Conservation (phyloP, 2,888 invertebrate species). For the Hydrotaea diabolus region DNA sequence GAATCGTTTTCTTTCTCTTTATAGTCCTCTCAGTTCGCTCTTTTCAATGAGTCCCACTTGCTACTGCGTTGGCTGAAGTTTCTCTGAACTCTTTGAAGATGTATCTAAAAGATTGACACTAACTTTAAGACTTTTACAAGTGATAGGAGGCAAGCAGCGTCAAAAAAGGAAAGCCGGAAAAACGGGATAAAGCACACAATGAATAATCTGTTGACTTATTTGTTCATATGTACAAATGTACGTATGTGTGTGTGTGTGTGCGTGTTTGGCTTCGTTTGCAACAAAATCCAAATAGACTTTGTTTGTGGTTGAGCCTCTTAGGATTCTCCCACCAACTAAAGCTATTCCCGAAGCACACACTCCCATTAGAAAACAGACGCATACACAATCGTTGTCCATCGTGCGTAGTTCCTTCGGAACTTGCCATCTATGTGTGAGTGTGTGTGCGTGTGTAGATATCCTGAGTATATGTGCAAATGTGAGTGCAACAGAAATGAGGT, state of each 20-base stretch:
- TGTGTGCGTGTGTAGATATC: not conserved
- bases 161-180: not conserved
- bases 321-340: not conserved
- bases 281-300: not conserved
- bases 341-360: not conserved
- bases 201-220: not conserved
- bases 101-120: conserved; percentile 17
- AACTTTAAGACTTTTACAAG: not conserved
- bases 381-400: not conserved
- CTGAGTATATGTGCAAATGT: no score
- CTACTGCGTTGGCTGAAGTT: not conserved
- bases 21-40: not conserved
- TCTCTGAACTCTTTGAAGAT: not conserved
- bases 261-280: not conserved
- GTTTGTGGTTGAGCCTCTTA: not conserved
- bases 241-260: no score
- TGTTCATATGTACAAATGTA: no score
- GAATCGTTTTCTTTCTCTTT: not conserved
- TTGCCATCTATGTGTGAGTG: not conserved
- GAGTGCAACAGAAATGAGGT: not conserved
- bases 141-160: not conserved
- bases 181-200: not conserved
- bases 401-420: not conserved
- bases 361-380: no score
- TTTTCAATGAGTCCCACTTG: not conserved